Evolutionary conservation across 2,797 vertebrate genomes (phyloP).

Genomic region (Threskiornis aethiopicus): DNA sequence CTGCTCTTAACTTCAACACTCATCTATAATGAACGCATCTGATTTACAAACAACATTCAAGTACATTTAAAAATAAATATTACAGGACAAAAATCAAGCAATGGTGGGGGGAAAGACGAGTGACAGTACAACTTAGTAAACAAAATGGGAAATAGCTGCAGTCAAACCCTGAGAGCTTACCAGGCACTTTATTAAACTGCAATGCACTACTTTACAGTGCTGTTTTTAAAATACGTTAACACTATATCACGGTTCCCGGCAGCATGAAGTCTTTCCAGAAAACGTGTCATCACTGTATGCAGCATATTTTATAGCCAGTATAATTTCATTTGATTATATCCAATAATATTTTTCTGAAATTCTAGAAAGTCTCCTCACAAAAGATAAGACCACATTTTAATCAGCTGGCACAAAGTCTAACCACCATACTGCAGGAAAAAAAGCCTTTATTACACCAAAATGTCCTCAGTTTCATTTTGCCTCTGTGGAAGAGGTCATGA

Average conservation of each 20-base stretch:
- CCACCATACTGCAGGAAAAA: background rate
- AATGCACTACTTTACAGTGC: background rate
- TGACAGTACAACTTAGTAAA: background rate
- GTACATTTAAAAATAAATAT: background rate
- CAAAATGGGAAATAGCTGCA: background rate
- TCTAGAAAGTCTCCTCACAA: conserved; percentile 40
- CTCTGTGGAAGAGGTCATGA: background rate
- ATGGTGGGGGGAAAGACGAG: background rate
- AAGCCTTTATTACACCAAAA: background rate
- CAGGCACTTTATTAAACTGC: conserved; percentile 36
- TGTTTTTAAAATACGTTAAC: conserved; percentile 51
- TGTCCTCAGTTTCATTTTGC: background rate
- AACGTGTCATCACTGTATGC: conserved; percentile 25
- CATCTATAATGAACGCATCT: background rate
- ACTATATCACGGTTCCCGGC: conserved; percentile 49
- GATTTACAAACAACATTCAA: background rate
- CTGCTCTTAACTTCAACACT: background rate
- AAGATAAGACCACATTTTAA: conserved; percentile 27
- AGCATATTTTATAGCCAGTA: conserved; percentile 31
- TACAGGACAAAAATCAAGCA: background rate
- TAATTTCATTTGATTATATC: conserved; percentile 43
- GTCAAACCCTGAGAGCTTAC: background rate
- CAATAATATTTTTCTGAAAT: conserved; percentile 63
- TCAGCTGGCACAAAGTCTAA: background rate
- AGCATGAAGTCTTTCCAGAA: conserved; percentile 58